Percentiles rank a stretch among this genome's conserved stretches.
Conservation (phyloP, 2,113 vertebrate species). For the Rhinolophus ferrumequinum region DNA sequence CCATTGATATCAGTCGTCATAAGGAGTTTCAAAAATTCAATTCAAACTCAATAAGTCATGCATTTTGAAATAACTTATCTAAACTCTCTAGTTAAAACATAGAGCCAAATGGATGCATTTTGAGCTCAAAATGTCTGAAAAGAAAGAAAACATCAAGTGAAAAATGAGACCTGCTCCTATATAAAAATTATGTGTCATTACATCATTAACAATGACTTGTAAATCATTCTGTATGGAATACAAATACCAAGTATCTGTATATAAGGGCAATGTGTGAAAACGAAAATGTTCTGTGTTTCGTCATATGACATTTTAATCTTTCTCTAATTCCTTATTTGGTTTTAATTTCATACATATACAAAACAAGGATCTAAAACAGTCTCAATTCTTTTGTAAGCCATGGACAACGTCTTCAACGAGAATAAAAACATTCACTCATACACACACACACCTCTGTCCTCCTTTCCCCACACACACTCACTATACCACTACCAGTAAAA, state of each 20-base stretch:
- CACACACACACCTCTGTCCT: neutral
- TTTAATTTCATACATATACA: neutral
- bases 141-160: conserved; percentile 9
- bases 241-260: neutral
- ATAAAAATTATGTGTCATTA: conserved; percentile 8
- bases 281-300: neutral
- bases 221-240: conserved; percentile 41
- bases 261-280: neutral
- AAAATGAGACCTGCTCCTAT: neutral
- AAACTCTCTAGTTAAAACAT: neutral
- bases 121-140: neutral
- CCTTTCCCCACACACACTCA: neutral
- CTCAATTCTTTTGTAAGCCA: neutral
- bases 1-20: neutral
- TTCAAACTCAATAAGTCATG: conserved; percentile 23
- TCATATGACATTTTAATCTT: neutral
- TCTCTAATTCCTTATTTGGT: neutral
- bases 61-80: neutral
- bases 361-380: neutral
- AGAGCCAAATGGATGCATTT: neutral
- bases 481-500: neutral
- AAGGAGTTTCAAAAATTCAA: neutral
- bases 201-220: neutral
- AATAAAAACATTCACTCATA: conserved; percentile 7
- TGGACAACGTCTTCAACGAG: neutral